These are phyloP conservation scores for Gulo gulo DNA, from an alignment of 2,113 vertebrate genomes.

Conservation along the genomic window DNA sequence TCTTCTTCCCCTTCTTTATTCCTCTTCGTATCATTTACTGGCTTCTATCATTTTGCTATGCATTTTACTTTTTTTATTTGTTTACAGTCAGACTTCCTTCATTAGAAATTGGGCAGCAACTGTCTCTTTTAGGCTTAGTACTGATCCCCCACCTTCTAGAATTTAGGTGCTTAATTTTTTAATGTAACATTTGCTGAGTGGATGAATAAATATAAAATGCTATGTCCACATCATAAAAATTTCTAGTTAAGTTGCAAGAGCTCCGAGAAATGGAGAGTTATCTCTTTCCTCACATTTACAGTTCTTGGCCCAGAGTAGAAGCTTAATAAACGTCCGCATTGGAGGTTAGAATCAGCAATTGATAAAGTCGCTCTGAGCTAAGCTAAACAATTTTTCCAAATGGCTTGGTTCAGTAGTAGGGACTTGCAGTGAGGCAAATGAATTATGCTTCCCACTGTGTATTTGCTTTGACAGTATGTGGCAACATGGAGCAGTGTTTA, in stretches of 20 bases:
- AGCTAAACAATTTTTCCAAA: slow-evolving; percentile 1
- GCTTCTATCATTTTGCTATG: background rate
- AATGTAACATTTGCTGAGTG: background rate
- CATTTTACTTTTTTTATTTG: background rate
- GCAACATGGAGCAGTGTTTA: background rate
- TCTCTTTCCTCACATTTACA: background rate
- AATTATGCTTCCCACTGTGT: background rate
- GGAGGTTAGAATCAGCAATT: background rate
- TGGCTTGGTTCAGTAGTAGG: background rate
- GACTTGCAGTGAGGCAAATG: background rate
- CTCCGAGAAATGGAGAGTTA: background rate
- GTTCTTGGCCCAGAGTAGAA: background rate
- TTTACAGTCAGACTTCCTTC: background rate
- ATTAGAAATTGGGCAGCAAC: background rate
- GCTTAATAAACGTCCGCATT: background rate
- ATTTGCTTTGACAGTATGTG: background rate
- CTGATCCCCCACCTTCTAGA: background rate
- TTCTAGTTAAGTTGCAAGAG: background rate
- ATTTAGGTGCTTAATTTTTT: background rate
- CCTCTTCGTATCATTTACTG: background rate
- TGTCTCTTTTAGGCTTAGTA: background rate
- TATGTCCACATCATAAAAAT: background rate
- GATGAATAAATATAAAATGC: background rate
- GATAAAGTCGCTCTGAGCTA: background rate
- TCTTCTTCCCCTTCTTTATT: background rate